These are phyloP conservation scores for Myotis brandtii DNA, from an alignment of 2,113 vertebrate species.

Conservation along the genomic window DNA sequence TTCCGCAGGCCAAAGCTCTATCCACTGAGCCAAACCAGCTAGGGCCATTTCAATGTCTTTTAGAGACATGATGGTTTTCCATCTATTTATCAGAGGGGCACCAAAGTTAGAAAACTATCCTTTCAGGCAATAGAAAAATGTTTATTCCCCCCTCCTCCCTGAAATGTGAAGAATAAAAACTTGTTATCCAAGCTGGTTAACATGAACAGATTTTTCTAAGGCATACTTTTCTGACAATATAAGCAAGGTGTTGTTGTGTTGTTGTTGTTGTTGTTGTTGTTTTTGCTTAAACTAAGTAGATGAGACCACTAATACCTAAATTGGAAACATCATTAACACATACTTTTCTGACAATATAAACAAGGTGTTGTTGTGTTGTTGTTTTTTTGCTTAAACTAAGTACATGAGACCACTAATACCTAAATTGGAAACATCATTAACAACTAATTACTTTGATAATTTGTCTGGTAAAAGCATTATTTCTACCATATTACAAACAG, in stretches of 20 bases:
- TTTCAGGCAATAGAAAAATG: slow-evolving; percentile 65
- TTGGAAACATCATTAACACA: not conserved
- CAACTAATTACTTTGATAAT: slow-evolving; percentile 43
- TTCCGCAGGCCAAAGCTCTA: too few species aligned
- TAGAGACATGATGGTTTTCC: slow-evolving; percentile 33
- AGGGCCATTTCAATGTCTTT: not conserved
- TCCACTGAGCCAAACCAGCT: too few species aligned
- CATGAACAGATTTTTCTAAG: slow-evolving; percentile 46
- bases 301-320: slow-evolving; percentile 23
- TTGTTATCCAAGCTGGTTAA: slow-evolving; percentile 45
- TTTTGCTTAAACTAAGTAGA: slow-evolving; percentile 32
- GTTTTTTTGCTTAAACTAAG: slow-evolving; percentile 30
- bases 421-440: not conserved
- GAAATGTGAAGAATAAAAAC: not conserved
- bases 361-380: too few species aligned
- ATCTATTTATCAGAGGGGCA: not conserved
- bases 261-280: too few species aligned
- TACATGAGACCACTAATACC: not conserved
- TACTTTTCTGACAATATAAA: not conserved
- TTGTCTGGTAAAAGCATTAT: not conserved
- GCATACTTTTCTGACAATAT: slow-evolving; percentile 7
- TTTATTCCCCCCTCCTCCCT: not conserved
- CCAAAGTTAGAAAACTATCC: slow-evolving; percentile 31
- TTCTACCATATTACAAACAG: not conserved
- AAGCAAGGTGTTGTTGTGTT: too few species aligned